These are phyloP conservation scores for Sarcophaga variegata DNA, from an alignment of 2,888 invertebrate species.

Conservation along the genomic window DNA sequence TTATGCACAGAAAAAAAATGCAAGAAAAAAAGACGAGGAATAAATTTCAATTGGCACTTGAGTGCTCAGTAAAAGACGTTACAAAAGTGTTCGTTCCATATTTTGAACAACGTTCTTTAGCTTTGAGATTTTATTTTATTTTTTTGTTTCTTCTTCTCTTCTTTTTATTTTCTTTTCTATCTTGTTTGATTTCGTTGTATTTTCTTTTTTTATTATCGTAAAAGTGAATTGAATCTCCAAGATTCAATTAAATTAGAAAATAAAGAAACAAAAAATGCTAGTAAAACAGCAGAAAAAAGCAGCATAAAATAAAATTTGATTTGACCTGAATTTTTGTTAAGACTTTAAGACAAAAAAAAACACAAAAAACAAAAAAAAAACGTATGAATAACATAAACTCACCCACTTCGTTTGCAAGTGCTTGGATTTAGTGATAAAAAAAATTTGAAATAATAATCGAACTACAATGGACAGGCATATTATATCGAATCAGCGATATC, in stretches of 20 bases:
- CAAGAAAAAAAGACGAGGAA: not conserved
- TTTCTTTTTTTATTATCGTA: not conserved
- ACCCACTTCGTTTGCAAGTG: too few relatives aligned
- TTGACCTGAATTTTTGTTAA: not conserved
- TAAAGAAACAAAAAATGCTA: not conserved
- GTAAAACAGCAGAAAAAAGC: not conserved
- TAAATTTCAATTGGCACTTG: conserved; percentile 27
- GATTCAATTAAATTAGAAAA: not conserved
- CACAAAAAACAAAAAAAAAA: too few relatives aligned
- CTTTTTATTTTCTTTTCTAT: not conserved
- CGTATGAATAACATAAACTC: not conserved
- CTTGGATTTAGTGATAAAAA: too few relatives aligned
- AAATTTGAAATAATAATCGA: too few relatives aligned
- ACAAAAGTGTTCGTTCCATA: not conserved
- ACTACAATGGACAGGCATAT: too few relatives aligned
- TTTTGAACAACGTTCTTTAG: not conserved
- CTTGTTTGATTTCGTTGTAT: not conserved
- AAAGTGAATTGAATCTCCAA: not conserved
- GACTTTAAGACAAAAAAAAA: not conserved
- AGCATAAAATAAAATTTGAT: not conserved
- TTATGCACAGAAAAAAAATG: not conserved
- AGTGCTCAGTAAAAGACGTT: conserved; percentile 14
- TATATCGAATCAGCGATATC: too few relatives aligned
- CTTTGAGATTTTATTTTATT: not conserved
- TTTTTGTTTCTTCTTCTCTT: not conserved